Conservation (phyloP, 2,113 vertebrate species). For the Dromas ardeola region DNA sequence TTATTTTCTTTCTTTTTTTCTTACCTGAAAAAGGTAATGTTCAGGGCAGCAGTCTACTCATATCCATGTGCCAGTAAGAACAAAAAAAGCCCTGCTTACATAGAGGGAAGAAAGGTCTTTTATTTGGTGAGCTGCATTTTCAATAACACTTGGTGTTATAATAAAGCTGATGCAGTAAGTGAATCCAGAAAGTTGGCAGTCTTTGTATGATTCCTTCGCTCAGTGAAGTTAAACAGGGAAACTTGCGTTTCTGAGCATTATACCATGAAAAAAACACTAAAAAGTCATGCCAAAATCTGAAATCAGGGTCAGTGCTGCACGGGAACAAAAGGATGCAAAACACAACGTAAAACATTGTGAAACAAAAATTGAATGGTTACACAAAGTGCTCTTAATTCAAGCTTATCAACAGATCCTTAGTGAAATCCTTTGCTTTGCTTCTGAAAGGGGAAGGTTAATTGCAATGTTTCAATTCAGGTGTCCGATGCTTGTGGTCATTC, state of each 20-base stretch:
- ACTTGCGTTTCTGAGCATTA: neutral
- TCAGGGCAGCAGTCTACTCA: neutral
- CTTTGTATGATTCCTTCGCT: neutral
- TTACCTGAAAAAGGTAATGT: constrained; percentile 38
- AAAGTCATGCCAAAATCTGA: neutral
- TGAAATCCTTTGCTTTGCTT: neutral
- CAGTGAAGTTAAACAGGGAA: neutral
- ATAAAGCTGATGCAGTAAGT: constrained; percentile 2
- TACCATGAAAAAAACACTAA: neutral
- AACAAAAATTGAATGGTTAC: neutral
- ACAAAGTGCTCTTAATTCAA: neutral
- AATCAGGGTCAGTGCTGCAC: neutral
- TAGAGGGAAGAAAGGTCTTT: neutral
- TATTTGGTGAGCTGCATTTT: constrained; percentile 6
- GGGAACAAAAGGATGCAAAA: neutral
- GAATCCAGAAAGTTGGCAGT: neutral
- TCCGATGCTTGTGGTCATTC: neutral
- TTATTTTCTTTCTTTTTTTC: constrained; percentile 49
- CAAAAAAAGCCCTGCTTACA: neutral
- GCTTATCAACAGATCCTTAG: neutral
- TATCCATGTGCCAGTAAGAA: neutral
- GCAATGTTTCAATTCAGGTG: neutral
- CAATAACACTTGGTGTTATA: neutral
- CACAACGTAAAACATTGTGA: neutral
- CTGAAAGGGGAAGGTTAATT: neutral